phyloP scores from a whole-genome alignment of 2,113 vertebrate genomes.

The Corynorhinus townsendii region DNA sequence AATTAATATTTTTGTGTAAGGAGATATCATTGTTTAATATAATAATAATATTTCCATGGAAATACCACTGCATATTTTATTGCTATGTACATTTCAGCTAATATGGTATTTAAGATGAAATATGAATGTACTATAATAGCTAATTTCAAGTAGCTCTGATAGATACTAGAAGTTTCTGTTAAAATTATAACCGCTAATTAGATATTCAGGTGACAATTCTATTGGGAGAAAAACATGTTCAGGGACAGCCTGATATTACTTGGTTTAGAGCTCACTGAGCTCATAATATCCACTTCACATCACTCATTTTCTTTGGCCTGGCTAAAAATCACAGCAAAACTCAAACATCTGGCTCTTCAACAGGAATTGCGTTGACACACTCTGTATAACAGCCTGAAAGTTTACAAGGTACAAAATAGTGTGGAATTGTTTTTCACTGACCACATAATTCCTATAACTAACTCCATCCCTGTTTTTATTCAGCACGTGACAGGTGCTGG shows the following conservation, averaged over 20 bases:
- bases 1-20: constrained; percentile 53
- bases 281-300: not conserved
- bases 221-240: not conserved
- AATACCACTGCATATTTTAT: constrained; percentile 55
- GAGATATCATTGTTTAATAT: constrained; percentile 54
- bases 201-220: constrained; percentile 34
- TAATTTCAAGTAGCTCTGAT: constrained; percentile 44
- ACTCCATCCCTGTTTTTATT: not conserved
- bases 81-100: constrained; percentile 59
- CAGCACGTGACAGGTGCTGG: not conserved
- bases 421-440: not conserved
- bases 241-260: not conserved
- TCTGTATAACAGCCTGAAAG: not conserved
- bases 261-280: not conserved
- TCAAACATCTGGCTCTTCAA: not conserved
- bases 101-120: constrained; percentile 41
- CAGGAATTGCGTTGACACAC: not conserved
- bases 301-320: not conserved
- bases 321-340: not conserved
- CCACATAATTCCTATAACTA: not conserved
- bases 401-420: not conserved
- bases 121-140: constrained; percentile 49
- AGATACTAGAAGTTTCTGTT: constrained; percentile 58
- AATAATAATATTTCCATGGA: constrained; percentile 54
- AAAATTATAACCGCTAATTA: not conserved